Evolutionary conservation across 2,113 vertebrate genomes (phyloP).

Genomic region (Campylorhamphus procurvoides): DNA sequence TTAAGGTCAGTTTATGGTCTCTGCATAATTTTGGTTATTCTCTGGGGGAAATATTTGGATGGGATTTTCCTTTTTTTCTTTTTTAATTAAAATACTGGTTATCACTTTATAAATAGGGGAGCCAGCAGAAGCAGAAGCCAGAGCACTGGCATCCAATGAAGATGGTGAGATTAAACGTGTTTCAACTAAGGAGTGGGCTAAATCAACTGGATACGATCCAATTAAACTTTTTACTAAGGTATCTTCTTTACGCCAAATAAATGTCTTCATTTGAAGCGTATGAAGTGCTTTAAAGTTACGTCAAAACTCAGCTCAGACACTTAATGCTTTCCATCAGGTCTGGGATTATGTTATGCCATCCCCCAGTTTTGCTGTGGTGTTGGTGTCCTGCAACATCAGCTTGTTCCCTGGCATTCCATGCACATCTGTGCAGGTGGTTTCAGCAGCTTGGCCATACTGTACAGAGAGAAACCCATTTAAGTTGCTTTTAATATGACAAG

Average conservation of each 20-base stretch:
- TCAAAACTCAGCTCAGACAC: background rate
- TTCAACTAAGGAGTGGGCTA: slow-evolving; percentile 96
- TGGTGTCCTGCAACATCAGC: background rate
- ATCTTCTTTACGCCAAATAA: background rate
- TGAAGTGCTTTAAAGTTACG: background rate
- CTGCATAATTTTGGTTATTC: background rate
- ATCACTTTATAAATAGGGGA: slow-evolving; percentile 82
- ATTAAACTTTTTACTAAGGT: slow-evolving; percentile 98
- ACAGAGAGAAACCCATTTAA: background rate
- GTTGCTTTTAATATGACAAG: background rate
- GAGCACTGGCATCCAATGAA: slow-evolving; percentile 88
- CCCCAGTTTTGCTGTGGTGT: background rate
- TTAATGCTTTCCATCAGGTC: background rate
- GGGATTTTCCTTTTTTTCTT: background rate
- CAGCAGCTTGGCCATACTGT: background rate
- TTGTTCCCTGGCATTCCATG: background rate
- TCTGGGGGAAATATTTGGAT: background rate
- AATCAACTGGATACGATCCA: slow-evolving; percentile 91
- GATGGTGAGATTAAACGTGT: slow-evolving; percentile 94
- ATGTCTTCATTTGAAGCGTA: background rate
- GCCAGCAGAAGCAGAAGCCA: slow-evolving; percentile 87
- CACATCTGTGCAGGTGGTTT: background rate
- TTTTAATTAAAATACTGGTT: background rate
- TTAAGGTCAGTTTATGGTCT: background rate
- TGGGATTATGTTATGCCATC: background rate